Conservation (phyloP, 2,888 invertebrate species). For the Choristoneura rosaceana region DNA sequence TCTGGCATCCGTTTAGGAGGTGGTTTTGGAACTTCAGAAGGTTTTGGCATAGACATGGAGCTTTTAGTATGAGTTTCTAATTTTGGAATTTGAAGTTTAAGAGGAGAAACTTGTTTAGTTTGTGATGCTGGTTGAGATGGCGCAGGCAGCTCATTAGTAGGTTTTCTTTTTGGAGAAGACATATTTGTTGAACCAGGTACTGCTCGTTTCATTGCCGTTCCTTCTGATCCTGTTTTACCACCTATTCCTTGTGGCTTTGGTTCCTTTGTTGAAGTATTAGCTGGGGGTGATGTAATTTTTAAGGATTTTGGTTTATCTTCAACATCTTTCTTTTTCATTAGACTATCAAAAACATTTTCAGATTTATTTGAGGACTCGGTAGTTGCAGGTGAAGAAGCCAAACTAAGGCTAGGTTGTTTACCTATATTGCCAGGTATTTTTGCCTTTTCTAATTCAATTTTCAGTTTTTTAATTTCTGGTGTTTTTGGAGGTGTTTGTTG, state of each 20-base stretch:
- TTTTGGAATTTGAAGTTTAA: conserved; percentile 76
- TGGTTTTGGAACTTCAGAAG: conserved; percentile 51
- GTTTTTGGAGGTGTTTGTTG: conserved; percentile 55
- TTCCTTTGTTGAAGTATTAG: conserved; percentile 54
- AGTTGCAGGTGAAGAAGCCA: conserved; percentile 44
- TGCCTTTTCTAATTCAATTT: conserved; percentile 73
- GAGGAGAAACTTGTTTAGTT: conserved; percentile 71
- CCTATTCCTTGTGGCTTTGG: conserved; percentile 53
- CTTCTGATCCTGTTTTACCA: conserved; percentile 56
- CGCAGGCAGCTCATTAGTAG: conserved; percentile 64
- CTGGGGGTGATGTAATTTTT: conserved; percentile 47
- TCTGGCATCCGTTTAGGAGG: conserved; percentile 76
- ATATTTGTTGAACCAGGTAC: conserved; percentile 59
- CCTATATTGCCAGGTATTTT: conserved; percentile 54
- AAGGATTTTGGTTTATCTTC: conserved; percentile 48
- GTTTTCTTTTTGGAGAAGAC: conserved; percentile 81
- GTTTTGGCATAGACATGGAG: conserved; percentile 51
- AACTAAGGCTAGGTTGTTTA: conserved; percentile 14
- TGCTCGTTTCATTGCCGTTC: conserved; percentile 62
- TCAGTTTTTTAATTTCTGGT: conserved; percentile 74
- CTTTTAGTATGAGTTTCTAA: conserved; percentile 52
- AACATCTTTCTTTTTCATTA: conserved; percentile 53
- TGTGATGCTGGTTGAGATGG: conserved; percentile 48
- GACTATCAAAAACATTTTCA: conserved; percentile 49
- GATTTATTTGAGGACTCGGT: conserved; percentile 47